phyloP scores from a whole-genome alignment of 2,113 vertebrate species.

The Xiphophorus maculatus region DNA sequence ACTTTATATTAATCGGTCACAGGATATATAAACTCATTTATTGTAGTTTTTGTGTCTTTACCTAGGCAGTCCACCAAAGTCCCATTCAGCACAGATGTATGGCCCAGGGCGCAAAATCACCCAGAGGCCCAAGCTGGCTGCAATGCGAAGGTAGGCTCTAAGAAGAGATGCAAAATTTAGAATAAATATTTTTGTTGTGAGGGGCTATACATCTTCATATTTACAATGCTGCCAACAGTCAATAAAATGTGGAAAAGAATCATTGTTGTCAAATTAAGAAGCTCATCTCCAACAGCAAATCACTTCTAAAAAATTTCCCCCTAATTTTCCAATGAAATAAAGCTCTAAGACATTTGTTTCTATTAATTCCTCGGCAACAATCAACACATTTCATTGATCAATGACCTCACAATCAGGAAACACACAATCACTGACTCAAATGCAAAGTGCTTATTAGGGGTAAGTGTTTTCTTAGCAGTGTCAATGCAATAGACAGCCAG shows the following conservation, averaged over 20 bases:
- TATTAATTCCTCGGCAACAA: neutral
- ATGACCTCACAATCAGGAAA: neutral
- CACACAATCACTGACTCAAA: slow-evolving; percentile 13
- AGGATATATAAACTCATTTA: neutral
- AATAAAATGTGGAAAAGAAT: neutral
- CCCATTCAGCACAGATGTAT: slow-evolving; percentile 92
- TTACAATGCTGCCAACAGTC: slow-evolving; percentile 74
- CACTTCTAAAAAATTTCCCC: neutral
- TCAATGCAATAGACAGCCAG: neutral
- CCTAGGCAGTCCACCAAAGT: slow-evolving; percentile 92
- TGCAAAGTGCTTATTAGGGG: neutral
- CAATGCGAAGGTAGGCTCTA: slow-evolving; percentile 86
- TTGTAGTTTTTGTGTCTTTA: slow-evolving; percentile 57
- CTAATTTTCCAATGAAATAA: neutral
- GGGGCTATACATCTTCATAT: neutral
- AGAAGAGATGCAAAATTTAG: slow-evolving; percentile 27
- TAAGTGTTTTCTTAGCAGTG: neutral
- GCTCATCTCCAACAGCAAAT: neutral
- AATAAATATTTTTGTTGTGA: neutral
- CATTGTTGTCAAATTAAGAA: neutral
- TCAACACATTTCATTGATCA: neutral
- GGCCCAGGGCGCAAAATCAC: slow-evolving; percentile 93
- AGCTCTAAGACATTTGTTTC: neutral
- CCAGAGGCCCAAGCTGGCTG: slow-evolving; percentile 86
- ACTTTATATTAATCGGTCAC: slow-evolving; percentile 2